Evolutionary conservation across 2,888 invertebrate species (phyloP), one percentile per base, ranked within the genome.

Genomic region (Fissipunctia ypsillon): DNA sequence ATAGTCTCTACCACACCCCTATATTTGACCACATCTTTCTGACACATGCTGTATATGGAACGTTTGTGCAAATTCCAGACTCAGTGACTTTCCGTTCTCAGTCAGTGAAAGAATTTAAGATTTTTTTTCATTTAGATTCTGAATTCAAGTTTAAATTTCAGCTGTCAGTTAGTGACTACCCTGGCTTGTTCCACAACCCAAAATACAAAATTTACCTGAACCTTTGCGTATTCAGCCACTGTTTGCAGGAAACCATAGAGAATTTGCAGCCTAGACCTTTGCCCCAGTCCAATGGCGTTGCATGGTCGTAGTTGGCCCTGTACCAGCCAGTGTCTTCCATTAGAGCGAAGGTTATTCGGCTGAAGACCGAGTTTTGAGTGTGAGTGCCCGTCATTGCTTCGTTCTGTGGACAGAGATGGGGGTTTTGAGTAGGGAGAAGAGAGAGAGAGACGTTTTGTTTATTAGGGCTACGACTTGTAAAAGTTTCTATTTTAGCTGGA

Each of bases 311-410:
- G 94, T 99, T 98, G 2, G 99, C 99, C 22, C 97, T 97, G 94
- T 99, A 99, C 99, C 99, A 99, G 76, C 99, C 99, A 0, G 99
- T 99, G 92, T 99, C 99, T 92, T 99, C 99, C 99, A 99, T 98
- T 81, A 99, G 95, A 0, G 99, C 99, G 82, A 99, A 96, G 0
- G 99, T 99, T 70, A 99, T 97, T 31, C 99, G 96, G 1, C 99
- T 99, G 94, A 99, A 99, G 0, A 99, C 99, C 0, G 99, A 99
- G 95, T 99, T 99, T 93, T 99, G 99, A 0, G 99, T 99, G 94
- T 99, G 99, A 0, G 99, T 99, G 3, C 99, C 99, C 0, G 99
- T 99, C 99, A 99, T 99, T 0, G 99, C 99, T 95, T 99, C 99
- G 94, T 99, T 99, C 98, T 99, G 78, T 3, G 10, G 48, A 35